These are phyloP conservation scores for Tor tambroides DNA, from an alignment of 2,113 vertebrate species.

Conservation along the genomic window DNA sequence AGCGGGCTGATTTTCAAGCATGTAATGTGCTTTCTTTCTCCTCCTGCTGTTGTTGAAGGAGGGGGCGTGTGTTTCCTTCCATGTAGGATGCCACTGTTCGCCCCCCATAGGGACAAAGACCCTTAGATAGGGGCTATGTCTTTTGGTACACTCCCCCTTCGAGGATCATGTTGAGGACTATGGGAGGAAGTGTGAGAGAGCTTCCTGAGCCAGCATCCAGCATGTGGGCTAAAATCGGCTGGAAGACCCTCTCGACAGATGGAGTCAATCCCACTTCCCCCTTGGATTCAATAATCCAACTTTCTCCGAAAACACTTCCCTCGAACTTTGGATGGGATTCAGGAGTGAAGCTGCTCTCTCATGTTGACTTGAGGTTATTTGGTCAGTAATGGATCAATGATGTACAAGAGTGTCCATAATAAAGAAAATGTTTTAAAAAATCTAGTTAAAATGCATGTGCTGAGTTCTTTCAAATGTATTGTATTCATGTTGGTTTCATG, in stretches of 20 bases:
- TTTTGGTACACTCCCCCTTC: slow-evolving; percentile 75
- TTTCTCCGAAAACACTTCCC: not conserved
- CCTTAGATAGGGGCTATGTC: slow-evolving; percentile 77
- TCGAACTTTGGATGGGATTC: not conserved
- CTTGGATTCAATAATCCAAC: slow-evolving; percentile 10
- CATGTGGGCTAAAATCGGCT: slow-evolving; percentile 66
- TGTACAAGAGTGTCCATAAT: not conserved
- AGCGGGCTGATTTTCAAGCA: slow-evolving; percentile 93
- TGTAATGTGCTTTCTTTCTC: slow-evolving; percentile 93
- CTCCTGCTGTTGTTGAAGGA: slow-evolving; percentile 74
- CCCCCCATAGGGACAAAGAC: slow-evolving; percentile 80
- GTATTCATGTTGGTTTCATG: not conserved
- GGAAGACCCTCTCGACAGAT: slow-evolving; percentile 65
- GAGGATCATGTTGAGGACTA: slow-evolving; percentile 76
- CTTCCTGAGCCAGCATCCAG: slow-evolving; percentile 60
- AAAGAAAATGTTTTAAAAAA: not conserved
- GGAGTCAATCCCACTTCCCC: slow-evolving; percentile 50
- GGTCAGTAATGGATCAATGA: not conserved
- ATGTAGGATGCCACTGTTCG: slow-evolving; percentile 78
- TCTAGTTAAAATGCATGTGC: not conserved
- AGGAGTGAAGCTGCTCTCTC: not conserved
- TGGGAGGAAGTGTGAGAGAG: slow-evolving; percentile 71
- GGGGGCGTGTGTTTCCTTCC: slow-evolving; percentile 78
- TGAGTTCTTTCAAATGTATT: not conserved
- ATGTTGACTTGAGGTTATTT: not conserved